Evolutionary conservation across 2,888 invertebrate species (phyloP).

Genomic region (Protonemura montana): DNA sequence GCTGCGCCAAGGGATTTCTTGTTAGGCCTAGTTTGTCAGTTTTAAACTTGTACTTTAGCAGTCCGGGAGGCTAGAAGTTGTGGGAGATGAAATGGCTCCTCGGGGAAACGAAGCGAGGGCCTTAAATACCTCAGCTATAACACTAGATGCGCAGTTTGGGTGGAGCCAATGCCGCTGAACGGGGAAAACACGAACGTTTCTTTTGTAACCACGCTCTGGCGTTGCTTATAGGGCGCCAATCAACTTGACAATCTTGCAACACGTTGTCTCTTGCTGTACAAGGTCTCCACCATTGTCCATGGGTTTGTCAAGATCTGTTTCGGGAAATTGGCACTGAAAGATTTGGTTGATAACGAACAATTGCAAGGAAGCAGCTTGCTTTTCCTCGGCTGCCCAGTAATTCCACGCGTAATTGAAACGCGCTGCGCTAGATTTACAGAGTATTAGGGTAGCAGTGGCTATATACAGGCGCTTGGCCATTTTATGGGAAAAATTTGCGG

Average conservation of each 20-base stretch:
- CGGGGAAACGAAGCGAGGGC: constrained; percentile 21
- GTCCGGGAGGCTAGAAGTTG: constrained; percentile 19
- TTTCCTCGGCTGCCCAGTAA: neutral
- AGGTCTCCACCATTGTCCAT: neutral
- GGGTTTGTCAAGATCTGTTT: neutral
- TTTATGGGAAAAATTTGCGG: neutral
- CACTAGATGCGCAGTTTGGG: constrained; percentile 16
- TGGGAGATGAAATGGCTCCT: constrained; percentile 34
- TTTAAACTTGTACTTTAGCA: constrained; percentile 37
- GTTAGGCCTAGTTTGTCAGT: constrained; percentile 35
- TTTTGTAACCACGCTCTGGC: neutral
- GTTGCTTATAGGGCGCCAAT: neutral
- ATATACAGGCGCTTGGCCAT: neutral
- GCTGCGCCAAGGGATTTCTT: constrained; percentile 5
- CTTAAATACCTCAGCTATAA: constrained; percentile 36
- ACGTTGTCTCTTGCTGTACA: neutral
- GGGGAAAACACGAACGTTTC: neutral
- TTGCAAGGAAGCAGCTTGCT: neutral
- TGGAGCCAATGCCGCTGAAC: neutral
- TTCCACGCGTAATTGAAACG: neutral
- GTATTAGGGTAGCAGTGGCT: neutral
- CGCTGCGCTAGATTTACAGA: neutral
- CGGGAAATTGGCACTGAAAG: neutral
- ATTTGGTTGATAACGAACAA: neutral
- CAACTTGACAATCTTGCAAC: neutral